Base-by-base conservation (phyloP, 2,888 invertebrate genomes). In the Erynnis tages region DNA sequence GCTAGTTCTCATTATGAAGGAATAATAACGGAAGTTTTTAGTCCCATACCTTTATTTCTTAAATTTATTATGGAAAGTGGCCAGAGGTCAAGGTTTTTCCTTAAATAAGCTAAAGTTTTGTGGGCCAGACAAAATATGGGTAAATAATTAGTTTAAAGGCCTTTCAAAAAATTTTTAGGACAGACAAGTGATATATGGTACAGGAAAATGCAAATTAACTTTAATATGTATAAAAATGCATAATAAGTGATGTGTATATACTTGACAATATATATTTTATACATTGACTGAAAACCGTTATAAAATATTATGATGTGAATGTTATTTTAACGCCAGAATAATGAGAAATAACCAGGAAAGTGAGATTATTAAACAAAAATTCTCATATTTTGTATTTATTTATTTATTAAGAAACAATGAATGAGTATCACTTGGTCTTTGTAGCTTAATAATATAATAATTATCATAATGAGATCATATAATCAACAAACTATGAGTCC, bases 301-400 rank as follows among this genome's bases (percentile, higher is more conserved):
- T 19, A 48, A 54, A 54, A 54, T 54, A 54, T 54, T 54, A 43
- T 43, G 54, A 48, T 48, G 30, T 54, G 48, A 54, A 54, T 29
- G 54, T 47, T 47, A 53, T 54, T 54, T 54, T 54, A 47, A 47
- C 41, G 41, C 29, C 34, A 41, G 54, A 35, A 43, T 43, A 54
- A 17, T 48, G 44, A 43, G 43, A 54, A 54, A 54, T 54, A 54
- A 54, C 54, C 54, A 54, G 54, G 48, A 54, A 54, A 54, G 54
- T 54, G 48, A 37, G 34, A 54, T 43, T 54, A 48, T 43, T 37
- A 48, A 53, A 47, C 53, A n/a, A n/a, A n/a, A n/a, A n/a, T n/a
- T n/a, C n/a, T n/a, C n/a, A n/a, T n/a, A n/a, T n/a, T n/a, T n/a
- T n/a, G n/a, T n/a, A n/a, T n/a, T n/a, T n/a, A n/a, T n/a, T n/a